Evolutionary conservation across 1,140 invertebrate species (phyloP), one percentile per base, ranked within the genome.

Genomic region (Drosophila funebris): DNA sequence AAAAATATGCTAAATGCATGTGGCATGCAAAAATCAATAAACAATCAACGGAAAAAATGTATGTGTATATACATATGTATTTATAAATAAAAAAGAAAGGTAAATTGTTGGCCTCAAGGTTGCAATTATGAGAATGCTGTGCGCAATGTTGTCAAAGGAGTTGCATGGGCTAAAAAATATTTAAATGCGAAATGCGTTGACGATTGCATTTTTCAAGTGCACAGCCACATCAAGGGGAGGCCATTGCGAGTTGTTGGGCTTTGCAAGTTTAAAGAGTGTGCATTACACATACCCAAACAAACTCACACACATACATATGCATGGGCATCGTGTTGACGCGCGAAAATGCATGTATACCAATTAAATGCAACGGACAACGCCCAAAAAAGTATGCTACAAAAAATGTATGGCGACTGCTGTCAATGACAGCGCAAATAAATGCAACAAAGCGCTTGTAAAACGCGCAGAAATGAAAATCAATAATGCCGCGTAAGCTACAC

Each of bases 391-490:
- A 73, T 70, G 64, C 61, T 63, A 58, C 29, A 60, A 43, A 52
- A 68, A 58, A 48, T 57, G 43, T 78, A 68, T 79, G 80, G 72
- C 77, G 64, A 48, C 64, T 87, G 82, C 78, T 85, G 82, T 85
- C 82, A 85, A 85, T 85, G 82, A 87, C 82, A 85, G 82, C 69
- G 66, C 74, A 81, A 85, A 87, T 87, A 87, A 85, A 87, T 87
- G 70, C 82, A 87, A 85, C 81, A 85, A 87, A 77, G 82, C 76
- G 64, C 68, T 58, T 81, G 81, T 85, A 85, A 87, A 78, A 62
- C 78, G 78, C 82, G 82, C 73, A 78, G 78, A 87, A 78, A 81
- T 87, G 58, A 87, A 87, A 85, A 85, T 85, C 82, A 87, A 85
- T 85, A 81, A 69, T 64, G 63, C 61, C 53, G 56, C 64, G 60